Evolutionary conservation across 2,888 invertebrate genomes (phyloP).

Genomic region (Muschampia staudingeri): DNA sequence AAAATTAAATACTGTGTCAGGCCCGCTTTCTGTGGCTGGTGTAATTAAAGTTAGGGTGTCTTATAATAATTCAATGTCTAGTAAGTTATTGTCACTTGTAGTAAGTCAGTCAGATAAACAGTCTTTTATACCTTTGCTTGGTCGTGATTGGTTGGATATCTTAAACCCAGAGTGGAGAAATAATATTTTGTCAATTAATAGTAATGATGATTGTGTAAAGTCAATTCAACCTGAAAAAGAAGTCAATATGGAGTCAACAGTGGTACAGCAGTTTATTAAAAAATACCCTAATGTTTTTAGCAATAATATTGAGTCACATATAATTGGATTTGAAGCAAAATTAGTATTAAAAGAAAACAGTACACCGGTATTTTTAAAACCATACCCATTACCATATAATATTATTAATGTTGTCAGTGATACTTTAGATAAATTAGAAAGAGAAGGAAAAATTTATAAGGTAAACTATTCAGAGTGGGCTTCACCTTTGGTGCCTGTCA

Average conservation of each 20-base stretch:
- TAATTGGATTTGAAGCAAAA: slow-evolving; percentile 9
- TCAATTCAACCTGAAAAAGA: too few relatives aligned
- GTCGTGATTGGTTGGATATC: slow-evolving; percentile 11
- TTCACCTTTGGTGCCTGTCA: slow-evolving; percentile 40
- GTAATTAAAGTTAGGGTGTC: too few relatives aligned
- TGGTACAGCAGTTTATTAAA: too few relatives aligned
- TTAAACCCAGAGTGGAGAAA: slow-evolving; percentile 16
- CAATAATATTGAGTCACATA: too few relatives aligned
- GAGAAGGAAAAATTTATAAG: slow-evolving; percentile 44
- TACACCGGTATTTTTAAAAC: slow-evolving; percentile 30
- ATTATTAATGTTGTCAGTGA: slow-evolving; percentile 32
- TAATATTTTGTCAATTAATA: too few relatives aligned
- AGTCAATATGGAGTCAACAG: too few relatives aligned
- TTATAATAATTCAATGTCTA: too few relatives aligned
- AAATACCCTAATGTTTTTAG: too few relatives aligned
- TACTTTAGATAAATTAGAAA: slow-evolving; percentile 34
- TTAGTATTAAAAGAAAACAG: slow-evolving; percentile 28
- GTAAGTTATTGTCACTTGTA: too few relatives aligned
- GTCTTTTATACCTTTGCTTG: slow-evolving; percentile 6
- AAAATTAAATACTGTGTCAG: too few relatives aligned
- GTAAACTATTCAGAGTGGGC: slow-evolving; percentile 44
- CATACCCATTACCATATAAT: slow-evolving; percentile 44
- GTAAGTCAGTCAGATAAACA: slow-evolving; percentile 1
- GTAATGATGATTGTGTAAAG: too few relatives aligned
- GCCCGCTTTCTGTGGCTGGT: too few relatives aligned